Evolutionary conservation across 1,140 invertebrate species (phyloP).

Genomic region (Drosophila burlai): DNA sequence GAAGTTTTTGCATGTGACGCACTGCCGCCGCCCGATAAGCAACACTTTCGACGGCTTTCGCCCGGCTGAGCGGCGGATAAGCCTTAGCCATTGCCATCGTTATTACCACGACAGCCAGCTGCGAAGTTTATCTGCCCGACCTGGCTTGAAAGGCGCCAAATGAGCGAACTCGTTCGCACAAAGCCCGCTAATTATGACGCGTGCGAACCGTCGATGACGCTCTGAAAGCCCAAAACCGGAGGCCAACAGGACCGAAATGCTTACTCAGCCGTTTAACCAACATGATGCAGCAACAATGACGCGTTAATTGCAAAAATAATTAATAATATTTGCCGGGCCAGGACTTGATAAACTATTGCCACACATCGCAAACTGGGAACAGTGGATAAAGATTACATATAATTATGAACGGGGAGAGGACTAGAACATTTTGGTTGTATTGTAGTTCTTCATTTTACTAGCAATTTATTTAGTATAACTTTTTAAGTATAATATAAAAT

Average conservation of each 20-base stretch:
- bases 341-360: constrained; percentile 45
- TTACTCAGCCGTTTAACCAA: constrained; percentile 69
- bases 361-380: constrained; percentile 10
- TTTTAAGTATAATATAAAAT: too few species aligned
- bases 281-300: constrained; percentile 80
- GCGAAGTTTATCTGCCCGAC: constrained; percentile 49
- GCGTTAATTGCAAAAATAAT: constrained; percentile 82
- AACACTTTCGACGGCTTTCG: constrained; percentile 64
- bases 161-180: constrained; percentile 54
- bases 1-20: constrained; percentile 77
- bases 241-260: constrained; percentile 34
- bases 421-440: background rate
- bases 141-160: constrained; percentile 63
- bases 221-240: constrained; percentile 22
- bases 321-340: constrained; percentile 62
- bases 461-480: background rate
- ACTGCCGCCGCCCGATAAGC: constrained; percentile 65
- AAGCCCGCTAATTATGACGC: constrained; percentile 78
- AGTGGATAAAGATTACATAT: background rate
- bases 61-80: constrained; percentile 49
- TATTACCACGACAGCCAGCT: constrained; percentile 16
- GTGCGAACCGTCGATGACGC: constrained; percentile 52
- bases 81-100: constrained; percentile 31
- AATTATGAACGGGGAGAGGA: background rate
- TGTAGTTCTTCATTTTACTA: background rate